Evolutionary conservation across 2,797 vertebrate species (phyloP).

Genomic region (Nyctibius grandis): DNA sequence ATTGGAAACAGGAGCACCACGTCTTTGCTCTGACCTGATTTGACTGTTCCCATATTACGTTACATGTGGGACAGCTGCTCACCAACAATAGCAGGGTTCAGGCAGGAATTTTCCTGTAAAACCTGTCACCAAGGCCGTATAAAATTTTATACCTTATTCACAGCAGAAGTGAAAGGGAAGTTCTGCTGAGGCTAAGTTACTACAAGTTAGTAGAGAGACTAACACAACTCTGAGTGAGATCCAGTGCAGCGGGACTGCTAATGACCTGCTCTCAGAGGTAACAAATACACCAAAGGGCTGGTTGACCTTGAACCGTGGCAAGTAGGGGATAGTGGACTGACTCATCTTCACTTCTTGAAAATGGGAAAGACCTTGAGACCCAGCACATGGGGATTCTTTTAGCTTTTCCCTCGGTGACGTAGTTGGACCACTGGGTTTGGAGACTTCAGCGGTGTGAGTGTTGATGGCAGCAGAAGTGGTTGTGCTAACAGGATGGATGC

Average conservation of each 20-base stretch:
- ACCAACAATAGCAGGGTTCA: neutral
- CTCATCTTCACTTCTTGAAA: no score
- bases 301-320: neutral
- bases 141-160: no score
- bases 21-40: neutral
- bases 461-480: neutral
- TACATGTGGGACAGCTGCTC: neutral
- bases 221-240: neutral
- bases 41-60: neutral
- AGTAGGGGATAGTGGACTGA: no score
- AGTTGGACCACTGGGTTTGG: neutral
- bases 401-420: neutral
- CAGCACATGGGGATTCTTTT: no score
- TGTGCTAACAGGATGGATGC: neutral
- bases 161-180: neutral
- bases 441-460: neutral
- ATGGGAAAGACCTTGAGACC: rapidly evolving
- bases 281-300: no score
- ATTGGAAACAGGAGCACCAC: neutral
- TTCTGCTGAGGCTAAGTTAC: neutral
- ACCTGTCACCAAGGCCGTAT: neutral
- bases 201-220: neutral
- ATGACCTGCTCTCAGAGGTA: neutral
- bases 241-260: neutral
- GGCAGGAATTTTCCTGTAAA: neutral